phyloP scores from a whole-genome alignment of 1,140 invertebrate species.

The Akabosia matsudoensis region DNA sequence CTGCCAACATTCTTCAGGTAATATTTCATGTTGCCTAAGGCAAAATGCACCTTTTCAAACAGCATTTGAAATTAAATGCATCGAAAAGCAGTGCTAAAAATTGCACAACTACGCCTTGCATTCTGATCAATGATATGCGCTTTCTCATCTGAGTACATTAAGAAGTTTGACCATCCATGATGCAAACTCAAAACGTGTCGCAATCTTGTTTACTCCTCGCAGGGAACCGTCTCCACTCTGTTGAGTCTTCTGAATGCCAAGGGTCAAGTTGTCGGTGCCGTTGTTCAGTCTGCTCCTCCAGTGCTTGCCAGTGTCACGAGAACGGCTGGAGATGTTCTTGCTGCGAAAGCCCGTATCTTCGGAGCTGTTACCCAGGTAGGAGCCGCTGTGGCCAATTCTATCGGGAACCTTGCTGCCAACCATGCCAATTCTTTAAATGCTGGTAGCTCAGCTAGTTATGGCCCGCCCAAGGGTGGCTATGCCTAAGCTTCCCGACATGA shows the following conservation, averaged over 20 bases:
- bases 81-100: too few relatives aligned
- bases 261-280: slow-evolving; percentile 47
- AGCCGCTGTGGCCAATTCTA: slow-evolving; percentile 46
- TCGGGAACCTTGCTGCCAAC: slow-evolving; percentile 43
- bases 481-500: slow-evolving; percentile 13
- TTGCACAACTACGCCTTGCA: too few relatives aligned
- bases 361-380: slow-evolving; percentile 48
- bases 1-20: slow-evolving; percentile 48
- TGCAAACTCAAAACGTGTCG: too few relatives aligned
- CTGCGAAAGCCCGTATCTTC: slow-evolving; percentile 47
- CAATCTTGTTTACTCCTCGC: background rate
- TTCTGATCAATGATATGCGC: too few relatives aligned
- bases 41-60: too few relatives aligned
- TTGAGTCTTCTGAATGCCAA: slow-evolving; percentile 47
- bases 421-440: slow-evolving; percentile 32
- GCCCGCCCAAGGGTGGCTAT: slow-evolving; percentile 16
- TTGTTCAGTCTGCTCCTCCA: slow-evolving; percentile 47
- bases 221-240: slow-evolving; percentile 47
- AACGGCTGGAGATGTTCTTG: slow-evolving; percentile 46
- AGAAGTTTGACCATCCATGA: too few relatives aligned
- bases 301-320: slow-evolving; percentile 46
- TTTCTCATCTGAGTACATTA: too few relatives aligned
- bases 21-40: too few relatives aligned
- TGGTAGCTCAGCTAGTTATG: background rate
- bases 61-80: too few relatives aligned